Base-by-base conservation (phyloP, 2,797 vertebrate genomes). In the Anabacerthia variegaticeps region DNA sequence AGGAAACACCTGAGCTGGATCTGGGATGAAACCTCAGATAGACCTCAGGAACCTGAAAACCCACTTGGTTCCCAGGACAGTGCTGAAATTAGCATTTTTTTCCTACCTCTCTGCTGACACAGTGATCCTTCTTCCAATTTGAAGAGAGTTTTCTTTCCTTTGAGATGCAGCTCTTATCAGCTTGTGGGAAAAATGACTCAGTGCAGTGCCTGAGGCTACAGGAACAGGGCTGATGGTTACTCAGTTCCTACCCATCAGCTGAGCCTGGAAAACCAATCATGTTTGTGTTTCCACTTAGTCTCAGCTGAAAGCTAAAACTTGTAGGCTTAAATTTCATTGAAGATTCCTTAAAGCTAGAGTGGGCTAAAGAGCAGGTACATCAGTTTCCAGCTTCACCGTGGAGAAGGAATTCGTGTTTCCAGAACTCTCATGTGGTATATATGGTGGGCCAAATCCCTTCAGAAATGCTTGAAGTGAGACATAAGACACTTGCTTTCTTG, bases 41-140 rank as follows among this genome's bases (percentile, higher is more conserved):
- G 74, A 90, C 51, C 46, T 89, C 84, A 73, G 58, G 82, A 93
- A 92, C 75, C 73, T 89, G 87, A 93, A 95, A 96, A 85, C 62
- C 62, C 73, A 52, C 89, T 85, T 91, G 62, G n/a, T 75, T 89
- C 94, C 76, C 48, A 89, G 80, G 43, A 78, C 55, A 89, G 22
- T 89, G 76, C 82, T 94, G 87, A 84, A 93, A 82, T 52, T 48
- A 62, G 21, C 74, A 67, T 11, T 18, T 92, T 79, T 90, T 66
- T 30, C 44, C 69, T 73, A 17, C 16, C 39, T 81, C 44, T 85
- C n/a, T 96, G 76, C 82, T 92, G 94, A 88, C 62, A 54, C 34
- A 58, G 65, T 86, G 59, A 75, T 91, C 59, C 27, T 89, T 82
- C 65, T 72, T 95, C 52, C 62, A 78, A 41, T 88, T 7, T 91